Percentiles rank a stretch among this genome's conserved stretches.
phyloP scores from a whole-genome alignment of 2,888 invertebrate species.

The Eristalinus sepulchralis region DNA sequence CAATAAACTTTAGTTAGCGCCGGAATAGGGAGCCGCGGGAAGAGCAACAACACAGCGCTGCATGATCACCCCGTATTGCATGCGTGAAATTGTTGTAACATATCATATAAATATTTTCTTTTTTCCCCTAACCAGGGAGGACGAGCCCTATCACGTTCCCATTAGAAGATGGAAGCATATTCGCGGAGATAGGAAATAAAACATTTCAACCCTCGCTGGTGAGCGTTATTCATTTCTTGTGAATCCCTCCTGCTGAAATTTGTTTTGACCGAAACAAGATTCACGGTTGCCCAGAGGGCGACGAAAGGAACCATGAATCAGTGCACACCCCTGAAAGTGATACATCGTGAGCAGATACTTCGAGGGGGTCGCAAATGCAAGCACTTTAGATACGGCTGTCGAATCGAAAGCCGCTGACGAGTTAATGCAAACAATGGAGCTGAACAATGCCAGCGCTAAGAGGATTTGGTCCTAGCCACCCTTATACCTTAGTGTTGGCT shows the following conservation, averaged over 20 bases:
- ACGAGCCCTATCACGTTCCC: conserved; percentile 38
- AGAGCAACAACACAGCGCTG: neutral
- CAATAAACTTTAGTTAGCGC: conserved; percentile 61
- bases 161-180: conserved; percentile 53
- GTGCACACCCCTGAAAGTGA: neutral
- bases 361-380: conserved; percentile 11
- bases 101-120: conserved; percentile 58
- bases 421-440: conserved; percentile 41
- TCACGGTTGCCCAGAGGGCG: neutral
- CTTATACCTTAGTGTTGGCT: conserved; percentile 1
- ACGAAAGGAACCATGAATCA: neutral
- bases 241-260: conserved; percentile 54
- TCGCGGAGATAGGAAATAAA: conserved; percentile 51
- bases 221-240: neutral
- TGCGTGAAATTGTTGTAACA: conserved; percentile 65
- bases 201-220: conserved; percentile 31
- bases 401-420: conserved; percentile 26
- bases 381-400: conserved; percentile 32
- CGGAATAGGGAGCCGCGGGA: neutral
- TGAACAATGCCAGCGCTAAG: conserved; percentile 32
- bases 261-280: conserved; percentile 69
- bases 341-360: conserved; percentile 16
- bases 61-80: conserved; percentile 44
- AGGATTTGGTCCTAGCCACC: conserved; percentile 48
- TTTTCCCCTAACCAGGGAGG: conserved; percentile 5